Base-by-base conservation (phyloP, 1,140 invertebrate genomes). In the Parapsyche elsis region DNA sequence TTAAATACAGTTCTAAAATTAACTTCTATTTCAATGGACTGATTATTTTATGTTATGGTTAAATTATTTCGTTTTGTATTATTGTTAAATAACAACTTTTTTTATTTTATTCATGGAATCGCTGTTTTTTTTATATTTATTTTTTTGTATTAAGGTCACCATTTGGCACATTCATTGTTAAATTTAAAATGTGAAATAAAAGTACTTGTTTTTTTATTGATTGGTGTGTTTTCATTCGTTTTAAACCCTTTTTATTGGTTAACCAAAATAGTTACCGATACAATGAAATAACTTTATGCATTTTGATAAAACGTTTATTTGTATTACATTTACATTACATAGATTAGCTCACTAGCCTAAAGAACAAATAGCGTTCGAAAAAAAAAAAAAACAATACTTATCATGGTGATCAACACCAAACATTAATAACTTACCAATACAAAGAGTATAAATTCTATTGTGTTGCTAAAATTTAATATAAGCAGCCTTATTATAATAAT, bases 351-450 rank as follows among this genome's bases (percentile, higher is more conserved):
- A n/a, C 9, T 61, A 9, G n/a, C 64, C 26, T 67, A 67, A 67
- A 26, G 12, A 26, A 67, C 23, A 12, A 26, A 67, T 12, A 67
- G 23, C n/a, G 21, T 26, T 30, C 49, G 2, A n/a, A n/a, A 2
- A 10, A 38, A 38, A 64, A 61, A 61, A 61, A 61, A 61, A 30
- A 67, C n/a, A 67, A 9, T 67, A 26, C 9, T 26, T 38, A 38
- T 38, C 30, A 38, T 30, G 64, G 64, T 67, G 64, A 67, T 67
- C 64, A 67, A 67, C 64, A 26, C 64, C 64, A 67, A 12, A 24
- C 7, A 24, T 67, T 12, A 67, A 23, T 12, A 2, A 9, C 24
- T 67, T 24, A 12, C 7, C 2, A 38, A 53, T 26, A 9, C 24
- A 26, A 67, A 26, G 24, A 67, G 24, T 21, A 61, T 61, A 61